Conservation (phyloP, 2,888 invertebrate species). For the Eutolmus rufibarbis region DNA sequence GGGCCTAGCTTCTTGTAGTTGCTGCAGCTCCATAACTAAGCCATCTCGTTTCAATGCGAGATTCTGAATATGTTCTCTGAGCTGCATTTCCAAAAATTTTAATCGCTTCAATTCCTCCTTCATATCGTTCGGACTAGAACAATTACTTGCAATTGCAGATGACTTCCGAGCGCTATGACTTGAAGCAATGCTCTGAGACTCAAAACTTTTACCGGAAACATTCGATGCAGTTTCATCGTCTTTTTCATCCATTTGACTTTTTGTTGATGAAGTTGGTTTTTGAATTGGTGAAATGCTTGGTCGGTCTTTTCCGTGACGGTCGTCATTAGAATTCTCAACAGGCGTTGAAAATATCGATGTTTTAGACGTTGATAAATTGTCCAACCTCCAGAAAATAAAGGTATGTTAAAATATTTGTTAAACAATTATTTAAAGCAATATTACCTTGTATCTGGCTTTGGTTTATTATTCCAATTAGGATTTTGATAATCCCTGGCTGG, state of each 20-base stretch:
- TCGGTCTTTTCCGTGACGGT: not conserved
- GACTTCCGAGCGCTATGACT: constrained; percentile 55
- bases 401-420: constrained; percentile 46
- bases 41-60: constrained; percentile 61
- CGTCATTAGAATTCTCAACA: not conserved
- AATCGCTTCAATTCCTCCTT: constrained; percentile 61
- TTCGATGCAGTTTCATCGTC: constrained; percentile 58
- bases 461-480: constrained; percentile 50
- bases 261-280: constrained; percentile 51
- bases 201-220: constrained; percentile 60
- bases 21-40: constrained; percentile 63
- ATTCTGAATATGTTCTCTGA: constrained; percentile 61
- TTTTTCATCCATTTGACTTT: constrained; percentile 47
- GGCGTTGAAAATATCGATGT: constrained; percentile 61
- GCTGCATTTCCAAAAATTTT: constrained; percentile 59
- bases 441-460: constrained; percentile 54
- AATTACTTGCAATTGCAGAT: constrained; percentile 49
- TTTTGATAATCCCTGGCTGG: constrained; percentile 58
- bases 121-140: constrained; percentile 56
- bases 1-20: constrained; percentile 62
- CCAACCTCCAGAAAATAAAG: constrained; percentile 46
- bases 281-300: constrained; percentile 51
- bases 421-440: not conserved
- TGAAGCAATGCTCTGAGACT: constrained; percentile 59
- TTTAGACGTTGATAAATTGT: constrained; percentile 58